Percentiles rank a stretch among this genome's conserved stretches.
These are phyloP conservation scores for Polymixis lichenea DNA, from an alignment of 2,888 invertebrate genomes.

Conservation along the genomic window DNA sequence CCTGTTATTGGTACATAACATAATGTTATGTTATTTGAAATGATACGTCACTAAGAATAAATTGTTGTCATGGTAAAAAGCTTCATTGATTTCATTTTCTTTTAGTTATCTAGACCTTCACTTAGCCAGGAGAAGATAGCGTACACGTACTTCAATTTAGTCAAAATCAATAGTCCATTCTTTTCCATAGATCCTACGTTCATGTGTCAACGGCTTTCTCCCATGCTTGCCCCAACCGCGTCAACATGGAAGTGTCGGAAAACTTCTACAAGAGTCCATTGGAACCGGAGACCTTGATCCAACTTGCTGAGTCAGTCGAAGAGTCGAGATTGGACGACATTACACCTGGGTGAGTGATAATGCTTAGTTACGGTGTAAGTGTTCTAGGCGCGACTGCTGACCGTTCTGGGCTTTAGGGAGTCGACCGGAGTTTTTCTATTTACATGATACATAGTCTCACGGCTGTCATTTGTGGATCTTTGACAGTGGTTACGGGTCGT, in stretches of 20 bases:
- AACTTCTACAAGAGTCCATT: slow-evolving; percentile 27
- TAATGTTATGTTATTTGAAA: too few species aligned
- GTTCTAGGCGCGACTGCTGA: background rate
- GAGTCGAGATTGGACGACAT: slow-evolving; percentile 16
- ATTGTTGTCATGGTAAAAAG: too few species aligned
- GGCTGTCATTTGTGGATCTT: too few species aligned
- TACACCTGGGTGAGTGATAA: slow-evolving; percentile 17
- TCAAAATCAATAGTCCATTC: background rate
- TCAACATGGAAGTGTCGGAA: slow-evolving; percentile 13
- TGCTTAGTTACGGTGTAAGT: background rate
- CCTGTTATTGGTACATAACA: too few species aligned
- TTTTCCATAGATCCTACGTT: slow-evolving; percentile 24
- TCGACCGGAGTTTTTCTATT: background rate
- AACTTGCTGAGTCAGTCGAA: slow-evolving; percentile 16
- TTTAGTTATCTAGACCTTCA: background rate
- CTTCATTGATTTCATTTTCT: background rate
- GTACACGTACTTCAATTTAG: background rate
- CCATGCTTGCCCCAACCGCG: background rate
- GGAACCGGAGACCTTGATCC: slow-evolving; percentile 18
- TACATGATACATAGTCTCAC: background rate
- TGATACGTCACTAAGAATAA: background rate
- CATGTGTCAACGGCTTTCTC: slow-evolving; percentile 35
- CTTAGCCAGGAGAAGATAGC: background rate
- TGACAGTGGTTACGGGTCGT: too few species aligned
- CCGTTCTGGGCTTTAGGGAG: background rate